Percentiles rank a stretch among this genome's conserved stretches.
phyloP scores from a whole-genome alignment of 2,113 vertebrate genomes.

The Todiramphus saurophagus region DNA sequence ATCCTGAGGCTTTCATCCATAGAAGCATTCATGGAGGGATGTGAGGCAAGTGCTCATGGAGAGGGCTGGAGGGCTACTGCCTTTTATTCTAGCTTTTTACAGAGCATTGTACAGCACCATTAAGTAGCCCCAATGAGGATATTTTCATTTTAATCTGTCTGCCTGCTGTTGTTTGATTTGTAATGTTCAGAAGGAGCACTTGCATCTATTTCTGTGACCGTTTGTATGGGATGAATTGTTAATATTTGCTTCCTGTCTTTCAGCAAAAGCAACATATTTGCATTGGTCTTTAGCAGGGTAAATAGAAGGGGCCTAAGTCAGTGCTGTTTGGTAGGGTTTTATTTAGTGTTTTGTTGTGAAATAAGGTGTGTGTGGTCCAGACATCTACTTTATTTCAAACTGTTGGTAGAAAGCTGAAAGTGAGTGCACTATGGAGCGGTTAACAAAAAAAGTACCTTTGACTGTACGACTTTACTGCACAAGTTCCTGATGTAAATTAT shows the following conservation, averaged over 20 bases:
- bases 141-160: neutral
- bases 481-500: neutral
- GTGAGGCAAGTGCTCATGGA: neutral
- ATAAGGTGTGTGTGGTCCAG: neutral
- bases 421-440: neutral
- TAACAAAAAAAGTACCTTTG: neutral
- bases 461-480: neutral
- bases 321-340: neutral
- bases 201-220: neutral
- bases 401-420: neutral
- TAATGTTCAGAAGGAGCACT: neutral
- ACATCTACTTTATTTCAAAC: neutral
- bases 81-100: neutral
- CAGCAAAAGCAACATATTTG: neutral
- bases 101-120: accelerated
- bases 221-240: neutral
- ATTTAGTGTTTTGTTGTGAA: neutral
- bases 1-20: accelerated
- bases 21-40: accelerated
- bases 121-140: neutral
- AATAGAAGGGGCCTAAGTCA: neutral
- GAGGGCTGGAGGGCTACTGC: neutral
- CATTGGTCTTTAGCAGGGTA: neutral
- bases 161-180: neutral
- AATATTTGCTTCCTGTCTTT: neutral